Conservation (phyloP, 1,140 invertebrate genomes). For the Scaptomyza pallida region DNA sequence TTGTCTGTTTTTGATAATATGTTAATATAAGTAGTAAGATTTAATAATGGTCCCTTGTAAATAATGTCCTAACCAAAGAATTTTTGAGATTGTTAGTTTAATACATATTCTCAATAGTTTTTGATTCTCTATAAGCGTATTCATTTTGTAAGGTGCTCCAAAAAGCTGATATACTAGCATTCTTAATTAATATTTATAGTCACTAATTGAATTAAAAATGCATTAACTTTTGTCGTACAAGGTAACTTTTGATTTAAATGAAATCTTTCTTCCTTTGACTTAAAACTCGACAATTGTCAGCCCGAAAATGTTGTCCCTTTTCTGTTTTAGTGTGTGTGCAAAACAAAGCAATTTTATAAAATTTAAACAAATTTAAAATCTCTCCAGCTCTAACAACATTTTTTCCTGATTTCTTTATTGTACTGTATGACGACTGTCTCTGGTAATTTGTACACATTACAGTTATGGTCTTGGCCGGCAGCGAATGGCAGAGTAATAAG, state of each 20-base stretch:
- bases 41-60: too few species aligned
- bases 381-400: conserved; percentile 12
- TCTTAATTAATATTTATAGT: too few species aligned
- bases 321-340: conserved; percentile 17
- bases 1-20: too few species aligned
- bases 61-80: too few species aligned
- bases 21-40: too few species aligned
- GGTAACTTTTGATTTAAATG: background rate
- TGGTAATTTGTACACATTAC: conserved; percentile 14
- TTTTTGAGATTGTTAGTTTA: too few species aligned
- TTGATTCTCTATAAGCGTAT: too few species aligned
- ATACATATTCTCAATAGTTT: too few species aligned
- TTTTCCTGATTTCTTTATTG: conserved; percentile 14
- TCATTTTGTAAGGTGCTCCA: too few species aligned
- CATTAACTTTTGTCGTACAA: too few species aligned
- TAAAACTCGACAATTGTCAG: conserved; percentile 16
- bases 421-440: conserved; percentile 19
- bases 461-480: conserved; percentile 75
- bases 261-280: conserved; percentile 13
- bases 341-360: conserved; percentile 25
- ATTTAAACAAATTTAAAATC: conserved; percentile 27
- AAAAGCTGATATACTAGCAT: too few species aligned
- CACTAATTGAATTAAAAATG: too few species aligned
- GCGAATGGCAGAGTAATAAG: conserved; percentile 63
- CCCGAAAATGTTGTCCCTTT: background rate